phyloP scores from a whole-genome alignment of 2,113 vertebrate genomes.

The Oryzias melastigma region DNA sequence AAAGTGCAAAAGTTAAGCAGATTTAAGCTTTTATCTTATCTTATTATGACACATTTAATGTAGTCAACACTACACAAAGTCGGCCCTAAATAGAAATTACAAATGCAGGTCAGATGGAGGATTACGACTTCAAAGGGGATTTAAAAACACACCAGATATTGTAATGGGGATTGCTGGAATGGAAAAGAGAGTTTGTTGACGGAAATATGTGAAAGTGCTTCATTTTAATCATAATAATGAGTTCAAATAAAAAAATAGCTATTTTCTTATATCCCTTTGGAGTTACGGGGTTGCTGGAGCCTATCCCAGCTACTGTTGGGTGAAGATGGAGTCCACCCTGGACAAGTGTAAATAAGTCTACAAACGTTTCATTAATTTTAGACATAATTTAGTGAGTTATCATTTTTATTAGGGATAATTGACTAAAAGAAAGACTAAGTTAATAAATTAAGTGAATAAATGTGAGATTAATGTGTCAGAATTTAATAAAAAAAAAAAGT shows the following conservation, averaged over 20 bases:
- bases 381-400: no score
- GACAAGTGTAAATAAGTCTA: no score
- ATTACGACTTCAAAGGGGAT: not conserved
- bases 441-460: no score
- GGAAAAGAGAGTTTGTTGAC: not conserved
- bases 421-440: no score
- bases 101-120: slow-evolving; percentile 1
- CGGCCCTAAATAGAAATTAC: slow-evolving; percentile 1
- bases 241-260: not conserved
- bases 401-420: no score
- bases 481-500: no score
- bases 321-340: no score
- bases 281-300: no score
- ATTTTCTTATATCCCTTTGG: no score
- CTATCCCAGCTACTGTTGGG: no score
- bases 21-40: slow-evolving; percentile 6
- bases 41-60: slow-evolving; percentile 16
- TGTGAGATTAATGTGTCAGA: no score
- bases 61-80: slow-evolving; percentile 5
- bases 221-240: not conserved
- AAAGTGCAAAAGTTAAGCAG: slow-evolving; percentile 17
- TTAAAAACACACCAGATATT: not conserved
- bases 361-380: no score
- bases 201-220: not conserved
- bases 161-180: not conserved